Percentiles rank a stretch among this genome's conserved stretches.
These are phyloP conservation scores for Atrichornis clamosus DNA, from an alignment of 2,113 vertebrate species.

Conservation along the genomic window DNA sequence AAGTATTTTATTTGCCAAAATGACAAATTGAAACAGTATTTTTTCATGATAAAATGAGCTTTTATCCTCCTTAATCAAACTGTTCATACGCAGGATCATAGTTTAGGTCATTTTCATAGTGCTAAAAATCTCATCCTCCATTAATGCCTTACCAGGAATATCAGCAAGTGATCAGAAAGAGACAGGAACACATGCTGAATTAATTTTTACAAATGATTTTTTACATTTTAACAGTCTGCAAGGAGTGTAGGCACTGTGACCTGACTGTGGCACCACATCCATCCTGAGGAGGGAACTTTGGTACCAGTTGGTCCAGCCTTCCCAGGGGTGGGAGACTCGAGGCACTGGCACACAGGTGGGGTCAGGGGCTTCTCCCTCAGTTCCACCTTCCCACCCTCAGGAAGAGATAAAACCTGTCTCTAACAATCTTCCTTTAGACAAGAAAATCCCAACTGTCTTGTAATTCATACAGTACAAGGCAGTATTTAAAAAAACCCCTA, in stretches of 20 bases:
- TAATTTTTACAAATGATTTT: neutral
- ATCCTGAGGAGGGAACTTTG: neutral
- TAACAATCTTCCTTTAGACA: neutral
- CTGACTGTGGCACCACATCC: neutral
- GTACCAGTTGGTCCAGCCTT: neutral
- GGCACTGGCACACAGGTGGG: neutral
- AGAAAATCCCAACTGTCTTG: neutral
- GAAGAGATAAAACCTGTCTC: neutral
- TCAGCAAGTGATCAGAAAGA: neutral
- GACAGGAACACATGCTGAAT: neutral
- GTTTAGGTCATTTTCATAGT: neutral
- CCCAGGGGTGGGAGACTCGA: neutral
- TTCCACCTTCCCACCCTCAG: neutral
- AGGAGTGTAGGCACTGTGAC: fast-evolving
- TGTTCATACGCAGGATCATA: neutral
- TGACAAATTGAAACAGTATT: neutral
- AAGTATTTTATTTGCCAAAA: neutral
- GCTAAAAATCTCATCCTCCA: neutral
- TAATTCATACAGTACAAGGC: neutral
- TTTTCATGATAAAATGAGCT: neutral
- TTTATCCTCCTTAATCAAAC: neutral
- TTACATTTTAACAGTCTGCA: neutral
- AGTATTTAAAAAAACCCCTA: neutral
- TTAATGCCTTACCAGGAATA: neutral
- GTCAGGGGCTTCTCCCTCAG: neutral